These are phyloP conservation scores for Parnassius apollo DNA, from an alignment of 2,888 invertebrate genomes.

Conservation along the genomic window DNA sequence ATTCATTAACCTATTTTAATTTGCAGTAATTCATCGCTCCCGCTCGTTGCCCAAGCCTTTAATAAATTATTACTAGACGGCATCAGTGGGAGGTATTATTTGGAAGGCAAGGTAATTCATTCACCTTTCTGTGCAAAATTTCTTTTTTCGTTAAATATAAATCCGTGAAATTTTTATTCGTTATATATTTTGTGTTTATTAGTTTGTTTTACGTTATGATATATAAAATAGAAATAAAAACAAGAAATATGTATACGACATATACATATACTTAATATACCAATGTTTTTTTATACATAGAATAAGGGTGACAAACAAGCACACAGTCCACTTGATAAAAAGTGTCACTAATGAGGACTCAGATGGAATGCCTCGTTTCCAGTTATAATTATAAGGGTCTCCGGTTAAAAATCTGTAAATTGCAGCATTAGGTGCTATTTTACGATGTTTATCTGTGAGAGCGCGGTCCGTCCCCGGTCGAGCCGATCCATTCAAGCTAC, in stretches of 20 bases:
- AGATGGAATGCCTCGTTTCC: too few species aligned
- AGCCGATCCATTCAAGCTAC: too few species aligned
- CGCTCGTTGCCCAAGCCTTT: slow-evolving; percentile 36
- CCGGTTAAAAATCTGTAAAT: too few species aligned
- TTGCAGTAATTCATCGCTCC: slow-evolving; percentile 76
- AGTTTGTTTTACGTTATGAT: background rate
- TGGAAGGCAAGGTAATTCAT: background rate
- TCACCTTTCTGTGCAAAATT: background rate
- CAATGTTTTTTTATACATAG: too few species aligned
- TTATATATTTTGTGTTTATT: background rate
- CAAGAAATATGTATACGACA: background rate
- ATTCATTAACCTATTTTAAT: slow-evolving; percentile 79
- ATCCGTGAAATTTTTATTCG: too few species aligned
- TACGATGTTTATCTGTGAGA: too few species aligned
- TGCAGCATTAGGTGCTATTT: too few species aligned
- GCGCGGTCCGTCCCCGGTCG: too few species aligned
- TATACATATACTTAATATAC: background rate
- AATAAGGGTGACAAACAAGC: too few species aligned
- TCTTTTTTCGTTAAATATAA: background rate
- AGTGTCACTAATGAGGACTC: too few species aligned
- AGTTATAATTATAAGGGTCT: too few species aligned
- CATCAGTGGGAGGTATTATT: slow-evolving; percentile 2
- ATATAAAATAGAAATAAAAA: background rate
- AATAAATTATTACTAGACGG: slow-evolving; percentile 22
- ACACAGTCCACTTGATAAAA: too few species aligned